Percentiles rank a stretch among this genome's conserved stretches.
phyloP scores from a whole-genome alignment of 2,113 vertebrate species.

The Brachypodius melanocephalos region DNA sequence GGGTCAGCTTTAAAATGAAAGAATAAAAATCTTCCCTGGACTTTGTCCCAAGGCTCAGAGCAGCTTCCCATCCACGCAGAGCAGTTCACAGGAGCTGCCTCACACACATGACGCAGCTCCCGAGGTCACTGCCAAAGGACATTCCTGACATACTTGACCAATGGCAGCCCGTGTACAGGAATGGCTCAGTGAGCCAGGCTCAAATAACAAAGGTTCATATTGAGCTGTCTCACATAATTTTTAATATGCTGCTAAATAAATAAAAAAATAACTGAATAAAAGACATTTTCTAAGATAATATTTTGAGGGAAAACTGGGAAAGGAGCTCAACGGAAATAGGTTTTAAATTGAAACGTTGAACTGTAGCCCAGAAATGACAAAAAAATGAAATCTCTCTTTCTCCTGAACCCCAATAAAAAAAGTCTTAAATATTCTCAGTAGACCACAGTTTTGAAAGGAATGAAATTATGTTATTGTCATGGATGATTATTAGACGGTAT shows the following conservation, averaged over 20 bases:
- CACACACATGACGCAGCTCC: background rate
- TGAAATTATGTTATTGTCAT: conserved; percentile 65
- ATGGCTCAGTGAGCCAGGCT: conserved; percentile 17
- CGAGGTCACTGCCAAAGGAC: conserved; percentile 33
- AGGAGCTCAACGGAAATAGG: conserved; percentile 37
- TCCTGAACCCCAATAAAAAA: conserved; percentile 52
- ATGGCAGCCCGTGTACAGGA: background rate
- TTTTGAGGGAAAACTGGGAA: conserved; percentile 63
- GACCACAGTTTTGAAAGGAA: conserved; percentile 51
- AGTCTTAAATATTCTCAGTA: conserved; percentile 44
- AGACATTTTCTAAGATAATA: conserved; percentile 45
- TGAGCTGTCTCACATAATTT: conserved; percentile 22
- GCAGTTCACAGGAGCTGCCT: background rate
- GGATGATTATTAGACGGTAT: conserved; percentile 65
- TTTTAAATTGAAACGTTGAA: conserved; percentile 66
- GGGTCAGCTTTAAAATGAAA: background rate
- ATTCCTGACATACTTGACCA: conserved; percentile 57
- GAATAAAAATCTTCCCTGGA: background rate
- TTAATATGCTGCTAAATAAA: conserved; percentile 45
- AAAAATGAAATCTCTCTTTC: conserved; percentile 48
- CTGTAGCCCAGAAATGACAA: conserved; percentile 65
- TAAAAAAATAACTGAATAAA: conserved; percentile 16
- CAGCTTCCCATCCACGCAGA: background rate
- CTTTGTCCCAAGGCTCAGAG: background rate
- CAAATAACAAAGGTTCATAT: conserved; percentile 16